Base-by-base conservation (phyloP, 1,140 invertebrate species). In the Micrasema longulum region DNA sequence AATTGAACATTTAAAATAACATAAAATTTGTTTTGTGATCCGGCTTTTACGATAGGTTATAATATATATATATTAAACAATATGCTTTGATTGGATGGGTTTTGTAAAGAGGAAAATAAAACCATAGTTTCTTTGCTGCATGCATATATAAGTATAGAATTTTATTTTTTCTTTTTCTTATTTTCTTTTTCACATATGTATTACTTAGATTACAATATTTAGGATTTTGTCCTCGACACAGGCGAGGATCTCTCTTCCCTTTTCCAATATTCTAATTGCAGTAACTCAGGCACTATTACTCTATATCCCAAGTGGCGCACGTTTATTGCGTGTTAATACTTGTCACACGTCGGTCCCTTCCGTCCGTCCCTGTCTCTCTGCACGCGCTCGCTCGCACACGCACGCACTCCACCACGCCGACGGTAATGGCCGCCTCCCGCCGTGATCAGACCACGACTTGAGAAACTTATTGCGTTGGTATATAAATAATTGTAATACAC, bases 91-190 rank as follows among this genome's bases (percentile, higher is more conserved):
- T n/a, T n/a, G 7, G 26, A 31, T 31, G 26, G 26, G 7, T 31
- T 31, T 31, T 31, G 26, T 31, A 31, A 31, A 31, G 48, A 22
- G 18, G 10, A 50, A 70, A 72, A 75, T 72, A 68, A 75, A 73
- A 75, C 70, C 62, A 57, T 35, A 52, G 36, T 50, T 52, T 71
- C 57, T 66, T 73, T 76, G 75, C 75, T 76, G 75, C 75, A 76
- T 76, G 75, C 75, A 74, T 75, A 75, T 76, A 75, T 76, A 76
- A 76, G 71, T 74, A 76, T 76, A 76, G 74, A 76, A 69, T 76
- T 76, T 76, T 76, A 73, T 74, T 76, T 75, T 76, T 73, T 73
- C 52, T 71, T 63, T 76, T 74, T 73, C 35, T 66, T 76, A 73
- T 70, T 71, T 67, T 74, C 65, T 66, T 76, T 31, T 76, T 76